Evolutionary conservation across 2,113 vertebrate genomes (phyloP), one percentile per base, ranked within the genome.

Genomic region (Callionymus lyra): DNA sequence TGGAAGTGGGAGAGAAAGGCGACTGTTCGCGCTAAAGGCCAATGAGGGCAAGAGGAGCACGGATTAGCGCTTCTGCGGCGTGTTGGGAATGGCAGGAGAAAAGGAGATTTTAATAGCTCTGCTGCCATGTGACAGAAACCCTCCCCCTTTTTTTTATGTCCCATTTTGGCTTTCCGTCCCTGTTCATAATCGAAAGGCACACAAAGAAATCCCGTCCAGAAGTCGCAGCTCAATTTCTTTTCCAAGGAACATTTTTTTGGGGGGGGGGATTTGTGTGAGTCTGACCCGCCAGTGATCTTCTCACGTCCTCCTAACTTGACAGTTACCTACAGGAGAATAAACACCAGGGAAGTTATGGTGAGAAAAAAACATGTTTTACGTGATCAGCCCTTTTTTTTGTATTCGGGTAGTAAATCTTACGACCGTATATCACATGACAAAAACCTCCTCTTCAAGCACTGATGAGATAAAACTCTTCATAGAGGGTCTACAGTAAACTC

Each of bases 1-100:
- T 89, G 89, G 87, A 90, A 90, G 84, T 89, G 84, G 81, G 80
- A 87, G 80, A 86, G 78, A 87, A 85, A 89, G 87, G 84, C 80
- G 75, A 84, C 80, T 82, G 74, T 77, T 81, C 83, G 82, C 81
- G 78, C 77, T 68, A 86, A 81, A 86, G 87, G 85, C 83, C 86
- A 86, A 74, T 76, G 81, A 88, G 84, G 87, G 76, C 84, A 85
- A 81, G 65, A 52, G 80, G 82, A 84, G 81, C 70, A 62, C 65
- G 84, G 82, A 88, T 87, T 84, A 86, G 74, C 55, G 32, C 68
- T 51, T 74, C 81, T 73, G 56, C 53, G 54, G 54, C 41, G 56
- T 44, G 50, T 49, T 39, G 38, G 52, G 15, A 65, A 69, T 44
- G 59, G 47, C 34, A 37, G 36, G 19, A 44, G 77, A 72, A 66